phyloP scores from a whole-genome alignment of 2,113 vertebrate species.

The Coptodon rendalli region DNA sequence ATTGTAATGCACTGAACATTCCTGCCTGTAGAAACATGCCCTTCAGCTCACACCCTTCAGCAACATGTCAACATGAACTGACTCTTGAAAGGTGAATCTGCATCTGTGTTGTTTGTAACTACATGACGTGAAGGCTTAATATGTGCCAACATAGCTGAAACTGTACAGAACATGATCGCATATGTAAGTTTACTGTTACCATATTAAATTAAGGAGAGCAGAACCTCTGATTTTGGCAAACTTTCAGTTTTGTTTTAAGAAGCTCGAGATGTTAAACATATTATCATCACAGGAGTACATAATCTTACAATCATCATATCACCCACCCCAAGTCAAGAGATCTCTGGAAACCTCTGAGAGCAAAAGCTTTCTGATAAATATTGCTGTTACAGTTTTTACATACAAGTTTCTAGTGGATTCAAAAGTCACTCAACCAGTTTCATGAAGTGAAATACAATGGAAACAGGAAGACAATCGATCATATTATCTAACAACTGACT shows the following conservation, averaged over 20 bases:
- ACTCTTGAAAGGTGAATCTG: neutral
- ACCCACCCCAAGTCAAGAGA: neutral
- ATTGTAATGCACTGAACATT: neutral
- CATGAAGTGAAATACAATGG: neutral
- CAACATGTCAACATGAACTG: neutral
- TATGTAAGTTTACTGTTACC: neutral
- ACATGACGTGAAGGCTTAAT: neutral
- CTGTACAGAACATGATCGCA: neutral
- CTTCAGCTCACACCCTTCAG: neutral
- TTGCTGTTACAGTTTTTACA: neutral
- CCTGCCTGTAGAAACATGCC: conserved; percentile 26
- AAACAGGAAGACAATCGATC: neutral
- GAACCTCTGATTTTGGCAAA: neutral
- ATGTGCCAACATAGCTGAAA: neutral
- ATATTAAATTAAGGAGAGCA: neutral
- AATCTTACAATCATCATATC: neutral
- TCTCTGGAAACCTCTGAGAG: neutral
- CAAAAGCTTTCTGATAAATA: neutral
- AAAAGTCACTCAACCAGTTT: neutral
- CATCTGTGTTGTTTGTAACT: neutral
- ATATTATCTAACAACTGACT: neutral
- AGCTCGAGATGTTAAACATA: neutral
- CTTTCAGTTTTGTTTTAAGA: neutral
- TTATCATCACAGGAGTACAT: neutral
- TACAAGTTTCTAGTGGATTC: neutral